Conservation (phyloP, 2,113 vertebrate genomes). For the Alligator mississippiensis region DNA sequence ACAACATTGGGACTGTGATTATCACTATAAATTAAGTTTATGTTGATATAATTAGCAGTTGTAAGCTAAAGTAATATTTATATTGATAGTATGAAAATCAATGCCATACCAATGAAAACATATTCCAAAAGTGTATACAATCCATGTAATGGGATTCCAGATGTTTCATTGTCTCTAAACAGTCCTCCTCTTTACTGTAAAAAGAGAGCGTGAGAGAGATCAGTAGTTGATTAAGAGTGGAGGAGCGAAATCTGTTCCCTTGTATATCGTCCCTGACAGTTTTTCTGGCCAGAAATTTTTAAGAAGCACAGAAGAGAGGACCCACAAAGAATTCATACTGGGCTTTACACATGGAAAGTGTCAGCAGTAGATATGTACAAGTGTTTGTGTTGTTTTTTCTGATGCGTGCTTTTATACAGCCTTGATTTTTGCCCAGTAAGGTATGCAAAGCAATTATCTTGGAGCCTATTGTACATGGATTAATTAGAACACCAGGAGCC, state of each 20-base stretch:
- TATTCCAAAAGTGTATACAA: conserved; percentile 36
- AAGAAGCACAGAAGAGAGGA: background rate
- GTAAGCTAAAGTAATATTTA: conserved; percentile 79
- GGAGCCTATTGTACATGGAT: rapidly evolving
- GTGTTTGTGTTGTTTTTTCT: background rate
- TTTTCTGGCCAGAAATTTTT: background rate
- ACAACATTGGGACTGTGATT: conserved; percentile 73
- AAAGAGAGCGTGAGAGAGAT: background rate
- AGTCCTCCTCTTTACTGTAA: background rate
- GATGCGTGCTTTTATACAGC: background rate
- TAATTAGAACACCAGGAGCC: background rate
- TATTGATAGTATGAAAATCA: conserved; percentile 73
- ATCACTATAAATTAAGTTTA: conserved; percentile 82
- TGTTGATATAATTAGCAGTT: conserved; percentile 83
- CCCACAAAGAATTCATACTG: rapidly evolving
- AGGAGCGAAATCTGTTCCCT: background rate
- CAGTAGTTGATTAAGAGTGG: background rate
- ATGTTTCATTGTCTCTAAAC: background rate
- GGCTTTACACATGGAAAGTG: background rate
- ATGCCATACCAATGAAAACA: conserved; percentile 63
- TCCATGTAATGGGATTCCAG: conserved; percentile 20
- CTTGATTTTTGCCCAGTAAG: background rate
- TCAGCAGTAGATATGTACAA: background rate
- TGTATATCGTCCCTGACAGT: background rate
- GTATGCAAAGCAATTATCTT: background rate